Evolutionary conservation across 2,797 vertebrate genomes (phyloP).

Genomic region (Tokudaia muenninki): DNA sequence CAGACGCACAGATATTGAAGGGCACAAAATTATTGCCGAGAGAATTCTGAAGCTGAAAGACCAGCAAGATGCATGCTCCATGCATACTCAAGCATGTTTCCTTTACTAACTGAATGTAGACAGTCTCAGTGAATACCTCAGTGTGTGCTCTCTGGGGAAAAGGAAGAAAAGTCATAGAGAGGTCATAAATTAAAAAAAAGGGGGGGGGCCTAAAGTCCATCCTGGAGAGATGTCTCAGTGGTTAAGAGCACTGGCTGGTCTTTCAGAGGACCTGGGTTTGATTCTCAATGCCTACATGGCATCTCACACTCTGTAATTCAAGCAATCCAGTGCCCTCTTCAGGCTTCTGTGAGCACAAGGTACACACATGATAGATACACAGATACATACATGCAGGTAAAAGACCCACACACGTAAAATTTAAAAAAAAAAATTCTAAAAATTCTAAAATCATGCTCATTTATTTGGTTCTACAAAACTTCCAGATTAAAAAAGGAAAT

Average conservation of each 20-base stretch:
- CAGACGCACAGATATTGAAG: neutral
- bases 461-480: neutral
- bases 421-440: neutral
- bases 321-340: neutral
- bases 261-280: neutral
- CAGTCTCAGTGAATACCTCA: neutral
- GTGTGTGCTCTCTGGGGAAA: neutral
- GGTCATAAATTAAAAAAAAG: neutral
- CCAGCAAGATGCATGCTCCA: neutral
- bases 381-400: neutral
- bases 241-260: neutral
- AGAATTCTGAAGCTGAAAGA: neutral
- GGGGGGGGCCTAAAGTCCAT: neutral
- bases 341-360: neutral
- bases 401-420: neutral
- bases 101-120: neutral
- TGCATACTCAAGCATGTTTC: neutral
- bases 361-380: neutral
- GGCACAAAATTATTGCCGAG: neutral
- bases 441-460: neutral
- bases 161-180: neutral
- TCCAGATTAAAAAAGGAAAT: neutral
- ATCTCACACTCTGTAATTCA: neutral
- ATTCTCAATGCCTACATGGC: neutral
- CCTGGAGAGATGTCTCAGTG: neutral